Base-by-base conservation (phyloP, 2,888 invertebrate genomes). In the Pyrgus malvae region DNA sequence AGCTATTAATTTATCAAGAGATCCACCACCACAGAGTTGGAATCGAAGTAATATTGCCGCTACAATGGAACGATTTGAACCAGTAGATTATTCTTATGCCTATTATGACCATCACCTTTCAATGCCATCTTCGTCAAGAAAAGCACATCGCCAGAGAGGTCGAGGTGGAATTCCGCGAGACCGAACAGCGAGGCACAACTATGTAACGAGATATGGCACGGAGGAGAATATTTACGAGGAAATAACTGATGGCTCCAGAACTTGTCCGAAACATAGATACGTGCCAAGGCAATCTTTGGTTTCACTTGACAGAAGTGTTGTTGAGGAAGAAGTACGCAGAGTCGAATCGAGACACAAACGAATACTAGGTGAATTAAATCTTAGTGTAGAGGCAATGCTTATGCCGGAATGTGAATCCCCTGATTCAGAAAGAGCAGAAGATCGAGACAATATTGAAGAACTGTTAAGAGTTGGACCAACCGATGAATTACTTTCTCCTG, bases 351-450 rank as follows among this genome's bases (percentile, higher is more conserved):
- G 95, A 54, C 97, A 97, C 83, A 93, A 94, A 68, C 91, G 95
- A 73, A 95, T 96, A 65, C 91, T 97, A 61, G 96, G 96, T 38
- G 96, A 97, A 80, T 88, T 97, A 57, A 97, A 97, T 90, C 92
- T 97, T 58, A 95, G 96, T 66, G 95, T 95, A 38, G 97, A 97
- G 85, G 96, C 96, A 40, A 96, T 97, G 96, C 83, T 97, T 63
- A 97, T 97, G 97, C 97, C 96, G 12, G 93, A 94, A 70, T 92
- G 93, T 60, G 92, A 91, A 83, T 93, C 91, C 63, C 93, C 91
- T 64, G 92, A 91, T 76, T 93, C 92, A 45, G 93, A 93, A 76
- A 91, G 93, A 69, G 92, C 92, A 55, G 92, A 92, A 71, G 91
- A 91, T 62, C 91, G 91, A 71, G 93, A 92, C 72, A 92, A 92